phyloP scores from a whole-genome alignment of 1,140 invertebrate species.

The Lasioglossum baleicum region DNA sequence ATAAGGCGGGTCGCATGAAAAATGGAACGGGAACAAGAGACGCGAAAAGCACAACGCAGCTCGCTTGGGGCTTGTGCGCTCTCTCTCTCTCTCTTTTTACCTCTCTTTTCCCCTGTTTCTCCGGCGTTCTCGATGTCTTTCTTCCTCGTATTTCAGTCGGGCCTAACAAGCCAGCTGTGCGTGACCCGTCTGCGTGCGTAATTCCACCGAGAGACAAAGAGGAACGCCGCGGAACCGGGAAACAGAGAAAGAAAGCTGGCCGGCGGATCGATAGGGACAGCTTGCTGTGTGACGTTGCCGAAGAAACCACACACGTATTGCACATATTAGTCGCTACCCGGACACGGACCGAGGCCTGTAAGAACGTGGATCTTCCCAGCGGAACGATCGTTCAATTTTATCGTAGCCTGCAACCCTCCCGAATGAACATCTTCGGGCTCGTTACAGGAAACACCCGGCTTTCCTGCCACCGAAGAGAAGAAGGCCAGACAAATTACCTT shows the following conservation, averaged over 20 bases:
- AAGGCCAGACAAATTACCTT: not conserved
- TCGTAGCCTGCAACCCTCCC: not conserved
- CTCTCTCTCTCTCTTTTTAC: not conserved
- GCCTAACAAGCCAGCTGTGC: constrained; percentile 45
- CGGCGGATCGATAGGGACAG: constrained; percentile 52
- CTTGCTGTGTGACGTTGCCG: constrained; percentile 50
- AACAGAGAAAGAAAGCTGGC: constrained; percentile 39
- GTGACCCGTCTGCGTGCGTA: constrained; percentile 54
- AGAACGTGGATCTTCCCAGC: constrained; percentile 4
- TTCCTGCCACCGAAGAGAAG: not conserved
- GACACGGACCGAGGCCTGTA: not conserved
- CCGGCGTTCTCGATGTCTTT: not conserved
- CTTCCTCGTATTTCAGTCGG: constrained; percentile 35
- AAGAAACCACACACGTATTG: constrained; percentile 56
- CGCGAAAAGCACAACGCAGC: constrained; percentile 11
- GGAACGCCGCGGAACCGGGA: constrained; percentile 17
- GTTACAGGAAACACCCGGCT: not conserved
- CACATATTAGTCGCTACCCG: constrained; percentile 39
- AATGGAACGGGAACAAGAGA: constrained; percentile 10
- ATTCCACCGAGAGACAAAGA: constrained; percentile 45
- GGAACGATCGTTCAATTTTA: not conserved
- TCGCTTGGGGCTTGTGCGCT: not conserved
- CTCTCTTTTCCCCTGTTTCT: constrained; percentile 5
- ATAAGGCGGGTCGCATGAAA: not conserved
- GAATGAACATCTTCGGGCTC: not conserved